These are phyloP conservation scores for Dinothrombium tinctorium DNA, from an alignment of 1,140 invertebrate genomes.

Conservation along the genomic window DNA sequence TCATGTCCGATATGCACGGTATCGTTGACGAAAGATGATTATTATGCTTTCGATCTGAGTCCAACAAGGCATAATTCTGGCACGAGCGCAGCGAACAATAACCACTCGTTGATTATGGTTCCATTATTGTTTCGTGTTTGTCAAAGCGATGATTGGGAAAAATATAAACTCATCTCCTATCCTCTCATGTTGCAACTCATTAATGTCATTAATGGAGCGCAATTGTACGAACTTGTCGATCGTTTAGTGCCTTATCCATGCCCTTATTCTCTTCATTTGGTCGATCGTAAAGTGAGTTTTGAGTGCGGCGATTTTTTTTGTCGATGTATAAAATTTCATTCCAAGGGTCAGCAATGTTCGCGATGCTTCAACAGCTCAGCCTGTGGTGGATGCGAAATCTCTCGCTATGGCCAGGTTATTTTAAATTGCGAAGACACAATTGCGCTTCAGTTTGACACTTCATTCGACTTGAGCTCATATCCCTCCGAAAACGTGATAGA, in stretches of 20 bases:
- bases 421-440: slow-evolving; percentile 33
- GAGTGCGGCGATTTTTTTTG: neutral
- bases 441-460: slow-evolving; percentile 25
- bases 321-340: too few species aligned
- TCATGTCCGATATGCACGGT: neutral
- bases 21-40: neutral
- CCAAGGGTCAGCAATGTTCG: slow-evolving; percentile 31
- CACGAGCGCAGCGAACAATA: neutral
- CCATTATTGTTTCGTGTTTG: neutral
- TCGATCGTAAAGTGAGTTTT: slow-evolving; percentile 20
- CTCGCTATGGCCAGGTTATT: slow-evolving; percentile 25
- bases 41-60: neutral
- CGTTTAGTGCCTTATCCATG: slow-evolving; percentile 25
- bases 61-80: neutral
- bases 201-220: slow-evolving; percentile 24
- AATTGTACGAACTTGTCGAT: slow-evolving; percentile 27
- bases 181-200: slow-evolving; percentile 20
- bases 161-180: neutral
- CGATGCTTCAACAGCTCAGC: slow-evolving; percentile 32
- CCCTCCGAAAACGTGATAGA: slow-evolving; percentile 7
- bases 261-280: slow-evolving; percentile 23
- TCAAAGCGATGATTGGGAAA: neutral
- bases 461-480: slow-evolving; percentile 4
- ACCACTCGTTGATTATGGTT: neutral
- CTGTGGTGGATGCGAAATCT: slow-evolving; percentile 35